A percentile compares a stretch with the other conserved stretches of the same genome.
phyloP scores from a whole-genome alignment of 2,888 invertebrate genomes.

The Polydrusus pterygomalis region DNA sequence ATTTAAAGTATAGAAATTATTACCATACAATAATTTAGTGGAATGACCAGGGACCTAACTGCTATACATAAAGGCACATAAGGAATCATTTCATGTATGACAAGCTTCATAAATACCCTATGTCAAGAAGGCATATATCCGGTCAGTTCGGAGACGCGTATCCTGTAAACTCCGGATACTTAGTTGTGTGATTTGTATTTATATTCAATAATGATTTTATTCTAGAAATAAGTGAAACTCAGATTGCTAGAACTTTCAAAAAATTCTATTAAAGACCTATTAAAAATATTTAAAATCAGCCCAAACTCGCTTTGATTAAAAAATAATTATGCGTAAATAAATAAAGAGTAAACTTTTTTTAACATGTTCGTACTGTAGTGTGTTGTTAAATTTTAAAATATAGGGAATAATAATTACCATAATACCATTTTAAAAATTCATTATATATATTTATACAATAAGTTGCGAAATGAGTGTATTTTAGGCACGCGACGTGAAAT shows the following conservation, averaged over 20 bases:
- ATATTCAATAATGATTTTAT: conserved; percentile 44
- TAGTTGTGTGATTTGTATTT: conserved; percentile 47
- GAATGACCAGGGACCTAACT: background rate
- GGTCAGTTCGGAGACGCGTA: conserved; percentile 59
- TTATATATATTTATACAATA: no score
- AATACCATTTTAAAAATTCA: no score
- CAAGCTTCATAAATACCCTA: conserved; percentile 54
- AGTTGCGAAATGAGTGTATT: no score
- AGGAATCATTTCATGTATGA: conserved; percentile 56
- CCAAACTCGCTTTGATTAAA: no score
- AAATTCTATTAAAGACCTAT: no score
- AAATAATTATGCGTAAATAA: no score
- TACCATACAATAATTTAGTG: background rate
- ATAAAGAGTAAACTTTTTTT: no score
- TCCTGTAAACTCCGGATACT: conserved; percentile 48
- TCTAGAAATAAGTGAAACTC: background rate
- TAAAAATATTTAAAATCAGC: no score
- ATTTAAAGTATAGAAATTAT: background rate
- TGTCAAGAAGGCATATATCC: conserved; percentile 59
- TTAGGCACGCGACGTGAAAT: no score
- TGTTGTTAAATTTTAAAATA: no score
- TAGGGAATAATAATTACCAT: no score
- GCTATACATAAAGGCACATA: conserved; percentile 21
- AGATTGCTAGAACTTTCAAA: background rate
- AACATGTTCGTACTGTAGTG: no score